A percentile compares a stretch with the other conserved stretches of the same genome.
These are phyloP conservation scores for Eremobia ochroleuca DNA, from an alignment of 2,888 invertebrate genomes.

Conservation along the genomic window DNA sequence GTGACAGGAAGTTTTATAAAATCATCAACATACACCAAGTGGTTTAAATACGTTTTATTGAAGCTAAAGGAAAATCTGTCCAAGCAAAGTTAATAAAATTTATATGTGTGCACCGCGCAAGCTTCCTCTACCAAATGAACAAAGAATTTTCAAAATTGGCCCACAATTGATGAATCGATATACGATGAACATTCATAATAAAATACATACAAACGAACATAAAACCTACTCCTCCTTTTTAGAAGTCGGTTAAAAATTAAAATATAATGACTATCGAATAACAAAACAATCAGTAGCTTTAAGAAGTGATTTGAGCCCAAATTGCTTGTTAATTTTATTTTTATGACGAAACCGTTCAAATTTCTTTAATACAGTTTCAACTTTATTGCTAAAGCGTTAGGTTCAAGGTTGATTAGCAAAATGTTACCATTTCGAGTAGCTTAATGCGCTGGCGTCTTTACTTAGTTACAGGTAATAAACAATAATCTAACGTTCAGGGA, in stretches of 20 bases:
- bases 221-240: background rate
- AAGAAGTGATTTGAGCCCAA: background rate
- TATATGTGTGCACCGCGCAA: no score
- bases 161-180: no score
- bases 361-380: no score
- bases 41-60: no score
- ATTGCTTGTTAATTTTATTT: constrained; percentile 8
- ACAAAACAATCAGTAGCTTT: background rate
- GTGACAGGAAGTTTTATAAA: no score
- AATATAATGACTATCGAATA: constrained; percentile 33
- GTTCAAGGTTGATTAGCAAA: no score
- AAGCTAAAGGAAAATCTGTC: background rate
- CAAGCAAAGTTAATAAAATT: background rate
- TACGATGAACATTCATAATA: no score
- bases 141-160: no score
- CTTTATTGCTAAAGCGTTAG: no score
- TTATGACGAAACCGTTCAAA: background rate
- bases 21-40: no score
- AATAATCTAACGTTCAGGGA: background rate
- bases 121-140: background rate
- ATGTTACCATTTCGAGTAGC: no score
- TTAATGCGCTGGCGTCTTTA: no score
- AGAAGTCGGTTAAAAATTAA: background rate
- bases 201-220: background rate
- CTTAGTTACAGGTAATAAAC: constrained; percentile 4